Evolutionary conservation across 2,797 vertebrate genomes (phyloP).

Genomic region (Trachurus trachurus): DNA sequence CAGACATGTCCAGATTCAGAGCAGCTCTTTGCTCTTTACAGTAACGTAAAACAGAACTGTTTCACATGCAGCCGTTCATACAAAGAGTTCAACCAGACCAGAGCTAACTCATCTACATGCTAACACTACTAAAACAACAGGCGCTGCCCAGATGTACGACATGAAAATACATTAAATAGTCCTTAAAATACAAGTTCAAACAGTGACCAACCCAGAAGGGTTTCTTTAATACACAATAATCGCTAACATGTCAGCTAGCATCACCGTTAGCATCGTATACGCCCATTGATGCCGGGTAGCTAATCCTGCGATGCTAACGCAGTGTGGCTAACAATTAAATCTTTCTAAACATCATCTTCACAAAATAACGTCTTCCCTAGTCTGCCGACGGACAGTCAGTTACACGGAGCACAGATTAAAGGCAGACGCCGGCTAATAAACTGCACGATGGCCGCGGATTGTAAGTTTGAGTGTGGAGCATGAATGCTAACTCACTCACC

Average conservation of each 20-base stretch:
- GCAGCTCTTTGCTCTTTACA: background rate
- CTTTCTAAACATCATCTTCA: background rate
- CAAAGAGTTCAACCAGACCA: constrained; percentile 14
- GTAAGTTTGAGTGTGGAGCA: background rate
- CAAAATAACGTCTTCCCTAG: constrained; percentile 32
- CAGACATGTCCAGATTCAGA: fast-evolving
- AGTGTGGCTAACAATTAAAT: constrained; percentile 21
- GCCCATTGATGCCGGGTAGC: constrained; percentile 64
- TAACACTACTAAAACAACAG: fast-evolving
- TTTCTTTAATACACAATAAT: background rate
- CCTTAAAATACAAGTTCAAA: fast-evolving
- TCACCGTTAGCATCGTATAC: constrained; percentile 49
- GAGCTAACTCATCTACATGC: background rate
- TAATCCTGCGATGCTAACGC: constrained; percentile 58
- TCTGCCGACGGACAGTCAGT: fast-evolving
- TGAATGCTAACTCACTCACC: constrained; percentile 80
- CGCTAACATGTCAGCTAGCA: constrained; percentile 25
- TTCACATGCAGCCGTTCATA: constrained; percentile 2
- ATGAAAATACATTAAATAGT: background rate
- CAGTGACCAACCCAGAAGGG: fast-evolving
- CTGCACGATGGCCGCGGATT: constrained; percentile 74
- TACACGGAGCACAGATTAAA: fast-evolving
- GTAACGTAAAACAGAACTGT: background rate
- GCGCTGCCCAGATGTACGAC: fast-evolving
- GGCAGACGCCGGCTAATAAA: fast-evolving